Evolutionary conservation across 2,113 vertebrate species (phyloP).

Genomic region (Pithys albifrons): DNA sequence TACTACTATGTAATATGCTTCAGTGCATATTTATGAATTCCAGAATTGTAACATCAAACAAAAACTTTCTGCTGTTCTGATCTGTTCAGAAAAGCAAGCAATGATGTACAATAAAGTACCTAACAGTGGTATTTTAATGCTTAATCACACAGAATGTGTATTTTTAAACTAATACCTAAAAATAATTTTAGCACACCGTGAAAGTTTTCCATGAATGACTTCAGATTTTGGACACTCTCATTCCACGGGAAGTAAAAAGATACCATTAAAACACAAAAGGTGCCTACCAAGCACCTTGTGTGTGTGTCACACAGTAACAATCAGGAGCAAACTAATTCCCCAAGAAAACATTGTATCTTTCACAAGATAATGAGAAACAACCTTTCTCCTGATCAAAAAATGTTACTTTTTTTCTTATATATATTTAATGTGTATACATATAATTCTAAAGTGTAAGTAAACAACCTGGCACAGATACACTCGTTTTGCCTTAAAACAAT

Average conservation of each 20-base stretch:
- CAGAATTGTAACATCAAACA: not conserved
- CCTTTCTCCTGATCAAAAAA: not conserved
- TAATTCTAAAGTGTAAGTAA: not conserved
- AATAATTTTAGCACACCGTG: not conserved
- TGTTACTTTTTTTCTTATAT: accelerated
- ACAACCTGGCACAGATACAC: not conserved
- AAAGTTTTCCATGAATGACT: not conserved
- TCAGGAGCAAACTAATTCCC: not conserved
- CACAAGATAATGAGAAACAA: not conserved
- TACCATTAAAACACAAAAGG: not conserved
- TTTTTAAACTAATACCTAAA: not conserved
- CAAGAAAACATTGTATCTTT: not conserved
- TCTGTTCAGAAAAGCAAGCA: not conserved
- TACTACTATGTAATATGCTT: not conserved
- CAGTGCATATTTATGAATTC: not conserved
- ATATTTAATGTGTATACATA: accelerated
- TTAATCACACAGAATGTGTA: not conserved
- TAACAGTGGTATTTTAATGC: not conserved
- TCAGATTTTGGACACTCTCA: not conserved
- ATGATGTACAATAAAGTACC: not conserved
- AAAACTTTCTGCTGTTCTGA: not conserved
- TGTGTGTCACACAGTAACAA: not conserved
- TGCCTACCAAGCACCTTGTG: accelerated
- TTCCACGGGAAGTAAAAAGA: not conserved
- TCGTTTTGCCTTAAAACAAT: not conserved